These are phyloP conservation scores for Lamproptera curius DNA, from an alignment of 2,888 invertebrate genomes.

Conservation along the genomic window DNA sequence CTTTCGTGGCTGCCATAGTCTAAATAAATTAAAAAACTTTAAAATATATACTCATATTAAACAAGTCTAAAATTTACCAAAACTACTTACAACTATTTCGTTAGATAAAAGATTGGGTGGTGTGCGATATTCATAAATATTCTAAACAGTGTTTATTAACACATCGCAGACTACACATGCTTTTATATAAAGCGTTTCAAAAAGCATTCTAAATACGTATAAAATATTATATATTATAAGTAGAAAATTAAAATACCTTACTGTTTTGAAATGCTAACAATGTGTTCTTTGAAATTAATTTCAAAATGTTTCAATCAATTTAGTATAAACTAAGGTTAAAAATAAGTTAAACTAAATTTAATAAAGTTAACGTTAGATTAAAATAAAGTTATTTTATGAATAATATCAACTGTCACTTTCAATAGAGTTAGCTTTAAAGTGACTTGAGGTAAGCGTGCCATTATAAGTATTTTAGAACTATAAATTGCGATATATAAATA, in stretches of 20 bases:
- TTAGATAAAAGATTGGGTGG: background rate
- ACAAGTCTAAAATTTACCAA: background rate
- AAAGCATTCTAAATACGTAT: constrained; percentile 10
- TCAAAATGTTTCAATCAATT: too few relatives aligned
- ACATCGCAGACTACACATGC: constrained; percentile 15
- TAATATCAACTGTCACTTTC: too few relatives aligned
- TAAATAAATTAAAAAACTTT: too few relatives aligned
- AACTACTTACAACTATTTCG: background rate
- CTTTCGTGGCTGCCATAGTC: constrained; percentile 99
- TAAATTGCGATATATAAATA: background rate
- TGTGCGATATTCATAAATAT: background rate
- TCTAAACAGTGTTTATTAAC: background rate
- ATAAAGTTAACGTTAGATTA: too few relatives aligned
- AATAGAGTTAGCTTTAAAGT: too few relatives aligned
- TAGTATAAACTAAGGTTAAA: too few relatives aligned
- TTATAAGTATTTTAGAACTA: background rate
- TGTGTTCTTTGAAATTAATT: background rate
- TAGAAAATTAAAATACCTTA: too few relatives aligned
- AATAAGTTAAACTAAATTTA: too few relatives aligned
- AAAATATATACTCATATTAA: too few relatives aligned
- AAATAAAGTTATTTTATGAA: too few relatives aligned
- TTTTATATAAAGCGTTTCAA: constrained; percentile 8
- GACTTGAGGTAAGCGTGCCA: background rate
- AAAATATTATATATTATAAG: too few relatives aligned
- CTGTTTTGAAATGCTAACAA: background rate